These are phyloP conservation scores for Sylvia borin DNA, from an alignment of 2,797 vertebrate genomes.

Conservation along the genomic window DNA sequence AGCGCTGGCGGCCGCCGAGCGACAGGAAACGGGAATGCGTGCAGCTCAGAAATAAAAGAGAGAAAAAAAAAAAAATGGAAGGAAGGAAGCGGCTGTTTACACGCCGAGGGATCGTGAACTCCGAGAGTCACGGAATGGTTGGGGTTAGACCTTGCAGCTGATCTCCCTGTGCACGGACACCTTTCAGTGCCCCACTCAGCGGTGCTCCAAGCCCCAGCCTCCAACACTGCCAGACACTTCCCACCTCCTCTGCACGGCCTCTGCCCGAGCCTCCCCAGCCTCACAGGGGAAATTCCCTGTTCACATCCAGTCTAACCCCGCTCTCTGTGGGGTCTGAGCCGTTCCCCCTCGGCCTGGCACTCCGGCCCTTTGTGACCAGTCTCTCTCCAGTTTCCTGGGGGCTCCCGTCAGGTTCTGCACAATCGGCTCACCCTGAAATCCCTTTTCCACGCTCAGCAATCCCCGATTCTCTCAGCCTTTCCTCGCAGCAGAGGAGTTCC, in stretches of 20 bases:
- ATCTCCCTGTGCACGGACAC: not conserved
- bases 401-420: not conserved
- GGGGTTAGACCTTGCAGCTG: not conserved
- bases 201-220: not conserved
- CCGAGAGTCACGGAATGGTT: accelerated
- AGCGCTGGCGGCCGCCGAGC: conserved; percentile 21
- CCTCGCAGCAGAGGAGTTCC: not conserved
- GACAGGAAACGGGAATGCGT: conserved; percentile 68
- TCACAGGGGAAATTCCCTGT: not conserved
- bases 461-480: not conserved
- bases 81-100: conserved; percentile 11
- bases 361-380: not conserved
- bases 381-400: not conserved
- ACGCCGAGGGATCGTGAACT: not conserved
- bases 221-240: not conserved
- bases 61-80: too few species aligned
- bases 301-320: not conserved
- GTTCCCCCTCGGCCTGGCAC: not conserved
- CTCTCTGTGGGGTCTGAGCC: not conserved
- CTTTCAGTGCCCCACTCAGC: not conserved
- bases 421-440: not conserved
- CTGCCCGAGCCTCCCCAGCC: not conserved
- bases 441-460: not conserved
- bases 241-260: not conserved
- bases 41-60: too few species aligned